Evolutionary conservation across 2,888 invertebrate genomes (phyloP), one percentile per base, ranked within the genome.

Genomic region (Lottia gigantea): DNA sequence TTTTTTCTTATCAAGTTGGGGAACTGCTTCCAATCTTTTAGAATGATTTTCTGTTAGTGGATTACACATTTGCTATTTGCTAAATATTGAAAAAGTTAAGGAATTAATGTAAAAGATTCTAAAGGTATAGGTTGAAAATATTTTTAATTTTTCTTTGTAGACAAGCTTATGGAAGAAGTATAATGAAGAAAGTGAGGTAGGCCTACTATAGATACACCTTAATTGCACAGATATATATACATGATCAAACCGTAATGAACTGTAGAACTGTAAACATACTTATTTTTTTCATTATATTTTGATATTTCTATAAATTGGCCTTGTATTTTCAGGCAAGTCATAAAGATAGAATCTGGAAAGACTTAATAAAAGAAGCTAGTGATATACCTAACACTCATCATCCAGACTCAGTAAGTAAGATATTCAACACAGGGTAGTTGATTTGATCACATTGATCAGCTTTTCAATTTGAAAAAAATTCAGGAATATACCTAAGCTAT

Each of bases 311-410:
- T 4, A 31, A 4, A 31, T 31, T 31, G 31, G 31, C 31, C 2
- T 31, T 31, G 31, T 31, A 31, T 31, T 31, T 31, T 31, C 31
- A 76, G 75, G 70, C 49, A 25, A 62, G 23, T 19, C 55, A 68
- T 46, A 76, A 75, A 46, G 61, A 72, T 26, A 63, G 4, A 15
- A 16, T 76, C 2, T 66, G 70, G 78, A 80, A 89, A 25, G 82
- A 90, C 71, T 88, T 93, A 19, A 85, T 90, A 7, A 84, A 87
- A 64, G 93, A 94, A 88, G 88, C 94, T n/a, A 86, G 89, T 67
- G 91, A 90, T 87, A 91, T 95, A 76, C 95, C 95, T 0, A 96
- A 96, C 87, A 89, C 85, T 79, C 94, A 94, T 7, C 93, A 95
- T 87, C 93, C 94, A 1, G 86, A 88, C 12, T 90, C 94, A 1